A percentile compares a stretch with the other conserved stretches of the same genome.
These are phyloP conservation scores for Tiliacea citrago DNA, from an alignment of 2,888 invertebrate genomes.

Conservation along the genomic window DNA sequence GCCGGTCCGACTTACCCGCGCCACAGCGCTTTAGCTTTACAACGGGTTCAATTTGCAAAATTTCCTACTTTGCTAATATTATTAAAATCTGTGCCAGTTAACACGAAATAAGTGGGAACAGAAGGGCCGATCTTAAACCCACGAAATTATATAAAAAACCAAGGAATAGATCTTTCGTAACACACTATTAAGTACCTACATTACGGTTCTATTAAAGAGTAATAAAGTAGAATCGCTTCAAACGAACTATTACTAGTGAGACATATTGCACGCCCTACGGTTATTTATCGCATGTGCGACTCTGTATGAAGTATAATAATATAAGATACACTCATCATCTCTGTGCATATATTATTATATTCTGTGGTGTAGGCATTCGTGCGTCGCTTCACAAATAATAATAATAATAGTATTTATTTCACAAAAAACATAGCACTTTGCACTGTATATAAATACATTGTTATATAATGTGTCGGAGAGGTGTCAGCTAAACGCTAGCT, in stretches of 20 bases:
- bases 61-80: neutral
- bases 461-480: conserved; percentile 16
- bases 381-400: neutral
- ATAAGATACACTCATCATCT: too few species aligned
- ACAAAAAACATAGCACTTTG: too few species aligned
- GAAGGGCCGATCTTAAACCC: neutral
- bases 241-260: too few species aligned
- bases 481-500: neutral
- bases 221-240: conserved; percentile 10
- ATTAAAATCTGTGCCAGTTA: conserved; percentile 11
- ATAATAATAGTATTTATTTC: too few species aligned
- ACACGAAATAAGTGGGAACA: neutral
- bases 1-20: neutral
- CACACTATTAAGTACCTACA: neutral
- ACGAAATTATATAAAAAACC: neutral
- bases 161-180: neutral
- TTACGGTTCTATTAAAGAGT: neutral
- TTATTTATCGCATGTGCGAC: neutral
- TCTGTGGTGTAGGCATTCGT: neutral
- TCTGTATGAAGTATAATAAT: conserved; percentile 2
- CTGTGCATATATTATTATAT: neutral
- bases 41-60: conserved; percentile 4
- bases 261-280: neutral
- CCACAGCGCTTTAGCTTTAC: conserved; percentile 10
- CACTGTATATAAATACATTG: too few species aligned